A percentile compares a stretch with the other conserved stretches of the same genome.
phyloP scores from a whole-genome alignment of 2,113 vertebrate species.

The Cebidichthys violaceus region DNA sequence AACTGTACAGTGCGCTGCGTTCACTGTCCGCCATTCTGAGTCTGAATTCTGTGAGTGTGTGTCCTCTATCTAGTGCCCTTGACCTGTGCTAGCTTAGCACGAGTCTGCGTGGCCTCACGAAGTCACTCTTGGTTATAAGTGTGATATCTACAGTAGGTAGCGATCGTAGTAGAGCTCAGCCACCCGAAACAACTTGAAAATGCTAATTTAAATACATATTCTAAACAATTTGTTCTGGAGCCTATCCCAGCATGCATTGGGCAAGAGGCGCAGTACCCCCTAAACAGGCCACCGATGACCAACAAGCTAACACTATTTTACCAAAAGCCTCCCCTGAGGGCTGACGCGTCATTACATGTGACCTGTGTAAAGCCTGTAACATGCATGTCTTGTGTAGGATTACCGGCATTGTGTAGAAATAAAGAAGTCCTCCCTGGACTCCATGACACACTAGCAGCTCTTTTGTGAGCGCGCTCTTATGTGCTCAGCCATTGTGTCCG shows the following conservation, averaged over 20 bases:
- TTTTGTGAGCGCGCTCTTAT: neutral
- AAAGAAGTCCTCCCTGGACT: neutral
- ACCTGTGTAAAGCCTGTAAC: neutral
- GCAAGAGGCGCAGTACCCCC: neutral
- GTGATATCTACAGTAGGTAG: neutral
- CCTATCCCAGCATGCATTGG: neutral
- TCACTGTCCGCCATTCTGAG: no score
- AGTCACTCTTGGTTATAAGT: neutral
- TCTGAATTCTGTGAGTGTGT: neutral
- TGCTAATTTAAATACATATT: no score
- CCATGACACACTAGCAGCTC: neutral
- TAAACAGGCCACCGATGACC: neutral
- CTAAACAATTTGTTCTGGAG: neutral
- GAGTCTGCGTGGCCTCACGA: neutral
- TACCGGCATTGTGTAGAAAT: neutral
- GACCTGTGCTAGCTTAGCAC: neutral
- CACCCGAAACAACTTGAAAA: neutral
- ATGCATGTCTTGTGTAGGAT: constrained; percentile 8
- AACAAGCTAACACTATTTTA: neutral
- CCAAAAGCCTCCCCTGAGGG: neutral
- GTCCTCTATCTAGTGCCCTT: neutral
- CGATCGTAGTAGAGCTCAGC: neutral
- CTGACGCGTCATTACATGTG: neutral
- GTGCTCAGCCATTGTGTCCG: neutral
- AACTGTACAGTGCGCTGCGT: no score